Percentiles rank a stretch among this genome's conserved stretches.
These are phyloP conservation scores for Clitarchus hookeri DNA, from an alignment of 2,888 invertebrate species.

Conservation along the genomic window DNA sequence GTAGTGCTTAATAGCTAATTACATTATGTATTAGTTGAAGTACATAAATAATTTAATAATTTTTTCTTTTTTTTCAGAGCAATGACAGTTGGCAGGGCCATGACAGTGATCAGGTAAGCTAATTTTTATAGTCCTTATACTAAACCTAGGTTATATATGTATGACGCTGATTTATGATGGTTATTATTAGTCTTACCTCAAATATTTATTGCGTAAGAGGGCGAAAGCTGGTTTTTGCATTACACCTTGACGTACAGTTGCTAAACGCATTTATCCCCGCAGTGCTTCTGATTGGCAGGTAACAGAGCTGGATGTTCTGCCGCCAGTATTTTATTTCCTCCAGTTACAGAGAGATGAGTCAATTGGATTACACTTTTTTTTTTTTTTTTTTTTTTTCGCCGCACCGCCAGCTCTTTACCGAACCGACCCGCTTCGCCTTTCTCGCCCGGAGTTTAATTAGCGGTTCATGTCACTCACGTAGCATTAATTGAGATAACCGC, in stretches of 20 bases:
- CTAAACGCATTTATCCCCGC: background rate
- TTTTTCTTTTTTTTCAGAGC: constrained; percentile 58
- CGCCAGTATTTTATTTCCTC: background rate
- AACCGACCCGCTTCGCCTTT: background rate
- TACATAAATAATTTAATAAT: background rate
- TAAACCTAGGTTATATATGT: too few relatives aligned
- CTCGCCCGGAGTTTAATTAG: background rate
- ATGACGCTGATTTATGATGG: too few relatives aligned
- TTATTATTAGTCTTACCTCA: too few relatives aligned
- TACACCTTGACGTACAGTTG: too few relatives aligned
- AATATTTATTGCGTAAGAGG: too few relatives aligned
- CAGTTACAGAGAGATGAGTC: background rate
- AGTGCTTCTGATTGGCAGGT: background rate
- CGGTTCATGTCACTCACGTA: constrained; percentile 1
- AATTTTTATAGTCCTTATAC: background rate
- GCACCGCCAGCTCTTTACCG: too few relatives aligned
- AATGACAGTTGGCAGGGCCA: constrained; percentile 67
- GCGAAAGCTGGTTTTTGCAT: too few relatives aligned
- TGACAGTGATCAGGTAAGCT: constrained; percentile 63
- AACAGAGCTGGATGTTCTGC: background rate
- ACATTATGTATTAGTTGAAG: too few relatives aligned
- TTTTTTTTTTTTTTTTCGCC: too few relatives aligned
- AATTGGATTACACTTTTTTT: too few relatives aligned
- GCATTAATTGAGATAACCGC: background rate
- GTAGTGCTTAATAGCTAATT: too few relatives aligned